Conservation (phyloP, 2,113 vertebrate genomes). For the Syngnathus floridae region DNA sequence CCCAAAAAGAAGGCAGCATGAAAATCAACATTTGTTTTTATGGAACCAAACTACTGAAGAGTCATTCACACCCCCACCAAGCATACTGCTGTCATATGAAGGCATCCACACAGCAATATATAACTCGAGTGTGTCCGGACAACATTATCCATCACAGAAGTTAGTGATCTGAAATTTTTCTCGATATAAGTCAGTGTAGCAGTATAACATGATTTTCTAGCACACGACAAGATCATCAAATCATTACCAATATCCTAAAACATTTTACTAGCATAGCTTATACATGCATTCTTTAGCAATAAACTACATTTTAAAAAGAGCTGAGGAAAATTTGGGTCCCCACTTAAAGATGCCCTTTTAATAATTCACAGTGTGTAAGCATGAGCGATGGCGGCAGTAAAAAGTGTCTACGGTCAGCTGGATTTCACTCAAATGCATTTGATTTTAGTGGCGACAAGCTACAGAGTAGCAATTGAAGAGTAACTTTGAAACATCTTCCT, state of each 20-base stretch:
- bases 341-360: conserved; percentile 4
- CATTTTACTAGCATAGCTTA: neutral
- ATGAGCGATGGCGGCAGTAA: conserved; percentile 7
- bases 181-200: neutral
- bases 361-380: conserved; percentile 5
- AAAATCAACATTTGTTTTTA: neutral
- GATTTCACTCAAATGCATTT: conserved; percentile 6
- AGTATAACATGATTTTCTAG: neutral
- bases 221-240: neutral
- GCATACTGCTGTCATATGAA: no score
- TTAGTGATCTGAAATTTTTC: neutral
- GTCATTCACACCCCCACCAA: no score
- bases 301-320: conserved; percentile 2
- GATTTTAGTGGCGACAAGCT: conserved; percentile 5
- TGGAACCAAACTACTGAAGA: no score
- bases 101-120: no score
- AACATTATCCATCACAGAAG: neutral
- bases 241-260: neutral
- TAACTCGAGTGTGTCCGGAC: neutral
- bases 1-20: neutral
- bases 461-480: conserved; percentile 8
- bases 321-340: neutral
- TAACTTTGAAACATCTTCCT: conserved; percentile 3
- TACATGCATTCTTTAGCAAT: neutral
- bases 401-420: conserved; percentile 15